Base-by-base conservation (phyloP, 1,140 invertebrate species). In the Argopecten irradians region DNA sequence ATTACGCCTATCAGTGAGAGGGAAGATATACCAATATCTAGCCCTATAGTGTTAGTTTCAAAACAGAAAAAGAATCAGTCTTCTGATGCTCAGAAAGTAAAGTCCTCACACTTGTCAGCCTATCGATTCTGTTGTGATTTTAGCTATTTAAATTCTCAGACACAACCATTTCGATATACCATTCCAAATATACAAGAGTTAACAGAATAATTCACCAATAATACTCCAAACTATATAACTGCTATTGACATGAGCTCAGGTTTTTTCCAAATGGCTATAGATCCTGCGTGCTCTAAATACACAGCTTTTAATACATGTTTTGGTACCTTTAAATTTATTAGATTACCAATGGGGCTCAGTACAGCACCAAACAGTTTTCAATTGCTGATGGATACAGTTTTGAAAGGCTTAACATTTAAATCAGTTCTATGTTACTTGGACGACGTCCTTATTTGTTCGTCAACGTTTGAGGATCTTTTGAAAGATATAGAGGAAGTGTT, bases 121-220 rank as follows among this genome's bases (percentile, higher is more conserved):
- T 85, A 71, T 32, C 34, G 82, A 11, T 89, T 89, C 82, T 41
- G 83, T 86, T 86, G 82, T 82, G 85, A 86, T 83, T 14, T 98
- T 98, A 39, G 98, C 97, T 98, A 95, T 98, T 98, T 0, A 98
- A 34, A 36, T 16, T 34, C 84, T 5, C 36, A 88, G 46, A 85
- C 84, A 39, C 83, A 43, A 71, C 32, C 43, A 22, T 85, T 88
- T 41, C 28, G 28, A 0, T 88, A 85, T 39, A 55, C 83, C 28
- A 88, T 88, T 84, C 84, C 84, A 33, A 46, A 88, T 85, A 32
- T 88, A 88, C 87, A 88, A 36, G 83, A 88, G 28, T 34, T n/a
- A n/a, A 55, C 34, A 34, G n/a, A 88, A 33, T 85, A 39, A 28
- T 85, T 34, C 82, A 71, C n/a, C 39, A 33, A 82, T 34, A 55